Evolutionary conservation across 2,888 invertebrate species (phyloP).

Genomic region (Hipparchia sbordonii): DNA sequence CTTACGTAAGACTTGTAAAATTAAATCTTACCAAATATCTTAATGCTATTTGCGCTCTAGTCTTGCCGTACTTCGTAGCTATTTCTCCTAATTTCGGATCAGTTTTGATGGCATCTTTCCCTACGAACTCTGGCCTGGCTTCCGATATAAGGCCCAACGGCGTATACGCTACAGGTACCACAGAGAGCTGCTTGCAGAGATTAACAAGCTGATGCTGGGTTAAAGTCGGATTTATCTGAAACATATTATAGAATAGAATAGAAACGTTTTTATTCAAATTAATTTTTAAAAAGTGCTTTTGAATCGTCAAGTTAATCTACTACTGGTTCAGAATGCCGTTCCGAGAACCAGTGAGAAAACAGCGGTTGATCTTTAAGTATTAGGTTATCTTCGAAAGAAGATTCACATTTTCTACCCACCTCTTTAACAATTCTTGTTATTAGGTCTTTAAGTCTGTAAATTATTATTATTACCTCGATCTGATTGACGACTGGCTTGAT

Average conservation of each 20-base stretch:
- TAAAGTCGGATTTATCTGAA: slow-evolving; percentile 79
- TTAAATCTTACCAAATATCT: slow-evolving; percentile 84
- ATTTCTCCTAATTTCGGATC: slow-evolving; percentile 82
- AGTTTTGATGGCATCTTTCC: slow-evolving; percentile 81
- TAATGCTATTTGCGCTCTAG: slow-evolving; percentile 85
- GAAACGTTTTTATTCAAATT: background rate
- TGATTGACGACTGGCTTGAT: slow-evolving; percentile 86
- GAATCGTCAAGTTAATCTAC: no score
- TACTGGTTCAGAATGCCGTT: no score
- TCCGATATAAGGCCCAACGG: slow-evolving; percentile 84
- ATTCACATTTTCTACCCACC: no score
- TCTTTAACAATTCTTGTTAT: no score
- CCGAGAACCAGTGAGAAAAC: background rate
- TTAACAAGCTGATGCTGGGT: slow-evolving; percentile 87
- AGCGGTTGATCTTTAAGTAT: background rate
- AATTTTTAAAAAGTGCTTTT: background rate
- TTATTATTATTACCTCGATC: slow-evolving; percentile 56
- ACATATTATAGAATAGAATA: no score
- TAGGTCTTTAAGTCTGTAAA: no score
- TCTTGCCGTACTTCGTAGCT: slow-evolving; percentile 85
- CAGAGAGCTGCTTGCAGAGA: slow-evolving; percentile 85
- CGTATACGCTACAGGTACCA: slow-evolving; percentile 88
- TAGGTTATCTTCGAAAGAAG: no score
- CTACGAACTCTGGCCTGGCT: slow-evolving; percentile 74
- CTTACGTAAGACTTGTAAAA: background rate